Base-by-base conservation (phyloP, 2,888 invertebrate genomes). In the Chalcosyrphus nemorum region DNA sequence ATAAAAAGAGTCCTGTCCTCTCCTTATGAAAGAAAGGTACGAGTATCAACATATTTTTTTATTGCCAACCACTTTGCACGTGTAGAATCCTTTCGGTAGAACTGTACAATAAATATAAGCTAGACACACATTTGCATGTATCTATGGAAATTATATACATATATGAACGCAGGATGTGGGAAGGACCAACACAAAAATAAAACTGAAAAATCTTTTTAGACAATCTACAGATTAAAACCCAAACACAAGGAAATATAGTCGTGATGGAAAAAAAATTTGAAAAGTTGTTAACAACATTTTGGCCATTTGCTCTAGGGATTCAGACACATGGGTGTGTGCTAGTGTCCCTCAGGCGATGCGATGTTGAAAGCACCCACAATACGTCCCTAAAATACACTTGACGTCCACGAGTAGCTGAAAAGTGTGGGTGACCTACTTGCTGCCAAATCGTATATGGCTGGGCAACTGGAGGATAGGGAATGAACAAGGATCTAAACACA, bases 231-330 rank as follows among this genome's bases (percentile, higher is more conserved):
- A 57, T 75, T 75, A 75, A 50, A 66, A 66, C 45, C 65, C 21
- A 57, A 57, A 75, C 24, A 52, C 38, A 65, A 32, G 65, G 54
- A 65, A 27, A 27, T 9, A 54, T 54, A 24, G 38, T 54, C 54
- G 17, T 13, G 32, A 19, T 52, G 17, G 21, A 11, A 21, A 38
- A n/a, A 24, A 24, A 17, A 66, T n/a, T 57, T 61, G 32, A 45
- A 61, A 71, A 57, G 57, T 52, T 76, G 57, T 52, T 65, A 47
- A 45, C 71, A 72, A 61, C 38, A 71, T 70, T 76, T 71, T 43
- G 29, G 17, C 41, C 74, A 63, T 68, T 80, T 54, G 15, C 7
- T 19, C 4, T 56, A 38, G 17, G n/a, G 59, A 41, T 29, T 11
- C 32, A 24, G 50, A 70, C 9, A n/a, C 24, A 4, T 24, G 7